Evolutionary conservation across 2,888 invertebrate genomes (phyloP), one percentile per base, ranked within the genome.

Genomic region (Machimus atricapillus): DNA sequence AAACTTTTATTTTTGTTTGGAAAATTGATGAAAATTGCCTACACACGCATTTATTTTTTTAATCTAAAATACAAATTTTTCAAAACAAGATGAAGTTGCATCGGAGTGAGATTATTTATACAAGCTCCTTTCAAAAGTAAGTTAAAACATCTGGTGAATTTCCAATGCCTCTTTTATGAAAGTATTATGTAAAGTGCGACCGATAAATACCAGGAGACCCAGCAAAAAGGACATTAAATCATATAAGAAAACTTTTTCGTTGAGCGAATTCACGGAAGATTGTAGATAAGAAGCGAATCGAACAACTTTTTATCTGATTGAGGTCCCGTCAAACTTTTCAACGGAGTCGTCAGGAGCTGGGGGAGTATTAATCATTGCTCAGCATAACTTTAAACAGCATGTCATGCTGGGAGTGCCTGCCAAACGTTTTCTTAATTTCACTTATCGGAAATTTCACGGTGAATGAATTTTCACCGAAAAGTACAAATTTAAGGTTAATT

Each of bases 231-330:
- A 81, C 56, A 81, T 81, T 81, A 56, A 58, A 82, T 58, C 82
- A 82, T 37, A 82, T 82, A 82, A 85, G 85, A 74, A 74, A 85
- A 85, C 31, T 85, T 85, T 85, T 46, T 14, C 74, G 85, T 74
- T 19, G 27, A 74, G 43, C 74, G 14, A 74, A 8, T 74, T 3
- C 85, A 19, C 16, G 73, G 31, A 27, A 74, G 74, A 85, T 66
- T 27, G 12, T 73, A 85, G 85, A 85, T 85, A 85, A 85, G 43
- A 74, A 85, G n/a, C 43, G 46, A 85, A 85, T 85, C 85, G 74
- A 85, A 74, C 74, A 85, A 85, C 85, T 85, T 85, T 85, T 85
- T 85, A 85, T 85, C 85, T 85, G 85, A 85, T 85, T 85, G 37
- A 16, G 74, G 31, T n/a, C 43, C 85, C 74, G 85, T 85, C 85